Evolutionary conservation across 2,797 vertebrate species (phyloP).

Genomic region (Pipistrellus nathusii): DNA sequence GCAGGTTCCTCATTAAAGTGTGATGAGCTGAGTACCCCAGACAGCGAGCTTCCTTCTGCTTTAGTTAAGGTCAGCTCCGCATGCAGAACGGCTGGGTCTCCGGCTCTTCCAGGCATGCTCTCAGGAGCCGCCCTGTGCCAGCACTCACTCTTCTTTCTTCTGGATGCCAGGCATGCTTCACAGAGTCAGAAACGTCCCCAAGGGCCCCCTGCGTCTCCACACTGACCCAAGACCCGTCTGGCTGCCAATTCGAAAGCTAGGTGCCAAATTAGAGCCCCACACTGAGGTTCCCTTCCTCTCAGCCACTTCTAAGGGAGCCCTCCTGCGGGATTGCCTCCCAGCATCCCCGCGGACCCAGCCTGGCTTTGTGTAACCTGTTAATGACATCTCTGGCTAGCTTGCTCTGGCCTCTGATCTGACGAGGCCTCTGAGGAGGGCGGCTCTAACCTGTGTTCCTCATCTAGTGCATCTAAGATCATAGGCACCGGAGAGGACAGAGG

Average conservation of each 20-base stretch:
- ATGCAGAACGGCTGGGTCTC: not conserved
- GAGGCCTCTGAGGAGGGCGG: not conserved
- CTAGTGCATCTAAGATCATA: not conserved
- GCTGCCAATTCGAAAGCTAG: constrained; percentile 67
- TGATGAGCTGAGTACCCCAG: constrained; percentile 18
- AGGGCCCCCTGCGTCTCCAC: not conserved
- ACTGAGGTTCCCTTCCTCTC: not conserved
- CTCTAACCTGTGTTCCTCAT: not conserved
- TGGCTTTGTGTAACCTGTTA: constrained; percentile 25
- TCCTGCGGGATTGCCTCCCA: constrained; percentile 13
- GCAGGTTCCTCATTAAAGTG: constrained; percentile 68
- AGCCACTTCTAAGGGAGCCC: constrained; percentile 51
- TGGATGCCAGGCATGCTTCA: constrained; percentile 47
- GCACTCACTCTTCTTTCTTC: constrained; percentile 61
- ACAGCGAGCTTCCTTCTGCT: constrained; percentile 53
- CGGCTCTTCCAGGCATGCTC: not conserved
- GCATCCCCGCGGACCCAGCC: not conserved
- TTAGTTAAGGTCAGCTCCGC: constrained; percentile 50
- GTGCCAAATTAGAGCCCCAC: constrained; percentile 60
- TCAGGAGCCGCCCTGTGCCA: constrained; percentile 25
- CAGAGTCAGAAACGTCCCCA: not conserved
- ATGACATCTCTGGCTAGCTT: constrained; percentile 49
- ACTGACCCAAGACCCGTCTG: constrained; percentile 22
- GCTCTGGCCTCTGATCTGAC: not conserved
- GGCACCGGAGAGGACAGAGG: not conserved